A percentile compares a stretch with the other conserved stretches of the same genome.
These are phyloP conservation scores for Diploscapter pachys DNA, from an alignment of 1,140 invertebrate species.

Conservation along the genomic window DNA sequence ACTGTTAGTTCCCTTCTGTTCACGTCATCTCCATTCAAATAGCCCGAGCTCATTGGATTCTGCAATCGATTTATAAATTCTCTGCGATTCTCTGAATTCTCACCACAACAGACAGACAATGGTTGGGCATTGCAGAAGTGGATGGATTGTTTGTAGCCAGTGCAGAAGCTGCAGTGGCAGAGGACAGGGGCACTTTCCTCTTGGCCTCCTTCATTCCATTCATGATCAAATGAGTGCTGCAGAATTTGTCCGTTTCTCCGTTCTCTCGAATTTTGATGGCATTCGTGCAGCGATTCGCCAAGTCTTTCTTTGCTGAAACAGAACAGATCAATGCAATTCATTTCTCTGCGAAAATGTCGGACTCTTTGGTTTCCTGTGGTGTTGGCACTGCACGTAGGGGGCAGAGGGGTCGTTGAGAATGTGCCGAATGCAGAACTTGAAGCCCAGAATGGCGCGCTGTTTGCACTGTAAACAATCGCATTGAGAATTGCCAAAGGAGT, in stretches of 20 bases:
- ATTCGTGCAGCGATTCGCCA: slow-evolving; percentile 6
- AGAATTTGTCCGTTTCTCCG: not conserved
- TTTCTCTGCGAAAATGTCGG: not conserved
- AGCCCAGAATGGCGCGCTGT: slow-evolving; percentile 11
- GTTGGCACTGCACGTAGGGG: slow-evolving; percentile 9
- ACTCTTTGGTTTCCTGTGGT: slow-evolving; percentile 9
- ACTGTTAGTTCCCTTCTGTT: no score
- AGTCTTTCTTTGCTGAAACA: slow-evolving; percentile 10
- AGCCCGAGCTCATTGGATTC: not conserved
- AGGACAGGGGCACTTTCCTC: not conserved
- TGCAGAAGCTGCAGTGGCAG: not conserved
- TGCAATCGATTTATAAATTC: not conserved
- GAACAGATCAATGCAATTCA: not conserved
- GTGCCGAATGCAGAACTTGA: slow-evolving; percentile 12
- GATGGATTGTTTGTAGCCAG: slow-evolving; percentile 6
- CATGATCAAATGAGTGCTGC: slow-evolving; percentile 18
- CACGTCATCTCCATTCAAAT: no score
- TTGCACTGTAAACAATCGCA: slow-evolving; percentile 1
- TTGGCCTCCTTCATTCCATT: slow-evolving; percentile 1
- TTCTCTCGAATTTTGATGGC: slow-evolving; percentile 9
- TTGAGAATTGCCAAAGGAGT: not conserved
- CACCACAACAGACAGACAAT: not conserved
- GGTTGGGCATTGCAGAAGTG: not conserved
- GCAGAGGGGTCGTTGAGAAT: slow-evolving; percentile 7
- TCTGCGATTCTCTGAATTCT: not conserved